Evolutionary conservation across 2,113 vertebrate genomes (phyloP).

Genomic region (Lota lota): DNA sequence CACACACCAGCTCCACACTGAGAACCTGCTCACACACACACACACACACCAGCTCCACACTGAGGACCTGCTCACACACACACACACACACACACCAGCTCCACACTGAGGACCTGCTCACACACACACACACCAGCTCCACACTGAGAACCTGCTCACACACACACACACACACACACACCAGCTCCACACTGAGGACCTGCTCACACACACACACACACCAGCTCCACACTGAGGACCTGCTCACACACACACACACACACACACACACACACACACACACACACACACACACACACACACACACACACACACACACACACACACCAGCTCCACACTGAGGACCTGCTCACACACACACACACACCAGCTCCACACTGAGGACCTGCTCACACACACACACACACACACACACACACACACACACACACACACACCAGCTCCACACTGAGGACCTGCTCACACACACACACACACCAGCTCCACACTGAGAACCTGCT

Average conservation of each 20-base stretch:
- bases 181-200: conserved; percentile 87
- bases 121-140: conserved; percentile 82
- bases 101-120: conserved; percentile 82
- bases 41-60: too few species aligned
- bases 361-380: not conserved
- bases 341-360: too few species aligned
- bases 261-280: conserved; percentile 2
- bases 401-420: not conserved
- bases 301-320: conserved; percentile 2
- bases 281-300: conserved; percentile 1
- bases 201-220: conserved; percentile 75
- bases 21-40: too few species aligned
- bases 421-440: not conserved
- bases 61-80: too few species aligned
- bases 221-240: conserved; percentile 87
- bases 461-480: conserved; percentile 1
- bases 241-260: conserved; percentile 36
- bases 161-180: conserved; percentile 69
- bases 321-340: not conserved
- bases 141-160: conserved; percentile 79
- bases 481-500: not conserved
- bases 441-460: too few species aligned
- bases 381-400: not conserved
- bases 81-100: conserved; percentile 61
- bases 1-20: too few species aligned